Percentiles rank a stretch among this genome's conserved stretches.
These are phyloP conservation scores for Acanthurus lineatus DNA, from an alignment of 2,797 vertebrate genomes.

Conservation along the genomic window DNA sequence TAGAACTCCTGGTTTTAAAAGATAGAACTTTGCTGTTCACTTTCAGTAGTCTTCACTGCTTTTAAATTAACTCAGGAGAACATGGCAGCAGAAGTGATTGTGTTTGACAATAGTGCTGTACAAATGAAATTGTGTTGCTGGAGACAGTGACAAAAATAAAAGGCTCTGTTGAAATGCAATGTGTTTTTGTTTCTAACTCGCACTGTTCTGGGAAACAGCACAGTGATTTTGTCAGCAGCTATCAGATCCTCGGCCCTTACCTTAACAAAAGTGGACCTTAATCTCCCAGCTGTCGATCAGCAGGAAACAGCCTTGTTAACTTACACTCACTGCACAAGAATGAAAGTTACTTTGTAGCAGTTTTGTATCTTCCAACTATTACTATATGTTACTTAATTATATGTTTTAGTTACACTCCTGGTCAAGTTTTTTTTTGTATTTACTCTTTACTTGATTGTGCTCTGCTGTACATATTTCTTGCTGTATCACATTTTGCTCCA, in stretches of 20 bases:
- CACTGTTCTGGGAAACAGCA: background rate
- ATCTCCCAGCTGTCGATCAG: conserved; percentile 26
- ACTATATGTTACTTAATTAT: background rate
- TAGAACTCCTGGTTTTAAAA: background rate
- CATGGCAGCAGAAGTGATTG: background rate
- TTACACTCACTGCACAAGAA: conserved; percentile 10
- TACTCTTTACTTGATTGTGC: background rate
- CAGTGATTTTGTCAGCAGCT: conserved; percentile 31
- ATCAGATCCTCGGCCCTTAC: conserved; percentile 26
- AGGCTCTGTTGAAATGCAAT: background rate
- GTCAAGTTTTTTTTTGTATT: background rate
- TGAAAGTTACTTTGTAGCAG: background rate
- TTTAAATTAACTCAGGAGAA: background rate
- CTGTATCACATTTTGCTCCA: background rate
- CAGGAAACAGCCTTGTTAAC: conserved; percentile 25
- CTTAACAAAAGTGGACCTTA: conserved; percentile 32
- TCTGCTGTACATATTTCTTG: too few relatives aligned
- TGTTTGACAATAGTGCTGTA: background rate
- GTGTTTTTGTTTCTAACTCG: background rate
- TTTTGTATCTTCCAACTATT: background rate
- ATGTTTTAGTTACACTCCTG: background rate
- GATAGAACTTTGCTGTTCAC: background rate
- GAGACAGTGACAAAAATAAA: background rate
- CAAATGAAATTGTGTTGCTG: background rate
- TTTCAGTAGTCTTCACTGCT: background rate